A percentile compares a stretch with the other conserved stretches of the same genome.
Evolutionary conservation across 2,113 vertebrate genomes (phyloP).

Genomic region (Solenodon paradoxus): DNA sequence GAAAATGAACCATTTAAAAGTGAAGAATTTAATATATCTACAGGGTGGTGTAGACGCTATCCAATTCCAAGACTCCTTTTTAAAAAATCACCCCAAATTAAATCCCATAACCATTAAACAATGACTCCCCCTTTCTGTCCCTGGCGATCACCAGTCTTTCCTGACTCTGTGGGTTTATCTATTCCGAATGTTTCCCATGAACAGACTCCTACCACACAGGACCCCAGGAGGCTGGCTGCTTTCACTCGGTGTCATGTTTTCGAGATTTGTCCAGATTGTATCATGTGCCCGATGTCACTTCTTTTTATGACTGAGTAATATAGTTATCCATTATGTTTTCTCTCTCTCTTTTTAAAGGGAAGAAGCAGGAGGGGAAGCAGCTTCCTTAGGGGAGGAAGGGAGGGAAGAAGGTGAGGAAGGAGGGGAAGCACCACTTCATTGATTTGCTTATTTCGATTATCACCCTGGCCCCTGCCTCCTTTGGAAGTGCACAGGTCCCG

Average conservation of each 20-base stretch:
- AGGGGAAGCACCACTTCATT: too few species aligned
- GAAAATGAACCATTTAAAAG: too few species aligned
- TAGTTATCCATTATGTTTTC: too few species aligned
- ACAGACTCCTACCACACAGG: too few species aligned
- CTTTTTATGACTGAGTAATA: neutral
- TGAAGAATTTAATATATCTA: neutral
- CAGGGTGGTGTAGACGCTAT: neutral
- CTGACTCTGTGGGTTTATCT: neutral
- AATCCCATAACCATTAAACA: neutral
- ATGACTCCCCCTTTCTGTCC: neutral
- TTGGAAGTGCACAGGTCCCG: neutral
- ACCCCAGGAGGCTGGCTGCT: neutral
- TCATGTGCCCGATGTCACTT: accelerated
- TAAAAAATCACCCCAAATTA: neutral
- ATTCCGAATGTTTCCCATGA: neutral
- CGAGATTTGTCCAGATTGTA: accelerated
- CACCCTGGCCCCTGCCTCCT: too few species aligned
- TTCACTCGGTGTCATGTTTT: too few species aligned
- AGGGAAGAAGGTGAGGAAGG: too few species aligned
- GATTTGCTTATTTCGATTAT: too few species aligned
- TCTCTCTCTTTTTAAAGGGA: too few species aligned
- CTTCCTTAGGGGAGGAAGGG: too few species aligned
- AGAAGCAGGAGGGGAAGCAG: too few species aligned
- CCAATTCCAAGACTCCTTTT: neutral
- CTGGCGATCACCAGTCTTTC: neutral